These are phyloP conservation scores for Ectemnius cavifrons DNA, from an alignment of 2,888 invertebrate species.

Conservation along the genomic window DNA sequence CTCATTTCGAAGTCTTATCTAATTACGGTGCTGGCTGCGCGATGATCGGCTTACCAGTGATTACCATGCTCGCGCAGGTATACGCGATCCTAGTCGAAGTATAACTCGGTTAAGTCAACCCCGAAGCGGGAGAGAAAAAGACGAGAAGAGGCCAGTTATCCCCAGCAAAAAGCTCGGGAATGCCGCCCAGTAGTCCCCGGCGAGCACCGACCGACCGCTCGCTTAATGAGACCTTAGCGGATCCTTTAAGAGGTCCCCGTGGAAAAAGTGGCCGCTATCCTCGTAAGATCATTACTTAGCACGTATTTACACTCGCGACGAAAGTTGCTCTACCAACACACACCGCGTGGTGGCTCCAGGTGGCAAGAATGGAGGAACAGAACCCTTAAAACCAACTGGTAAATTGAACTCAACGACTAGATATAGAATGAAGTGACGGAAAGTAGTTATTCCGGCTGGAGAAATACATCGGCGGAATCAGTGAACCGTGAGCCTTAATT, in stretches of 20 bases:
- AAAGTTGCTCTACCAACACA: not conserved
- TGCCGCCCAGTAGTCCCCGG: constrained; percentile 21
- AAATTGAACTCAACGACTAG: constrained; percentile 11
- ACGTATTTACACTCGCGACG: constrained; percentile 15
- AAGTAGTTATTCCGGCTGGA: not conserved
- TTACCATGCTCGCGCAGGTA: constrained; percentile 11
- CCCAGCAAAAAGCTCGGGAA: constrained; percentile 31
- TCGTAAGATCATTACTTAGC: constrained; percentile 27
- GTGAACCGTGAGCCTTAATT: not conserved
- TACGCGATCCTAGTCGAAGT: constrained; percentile 11
- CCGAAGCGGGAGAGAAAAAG: not conserved
- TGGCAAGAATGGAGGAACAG: constrained; percentile 7
- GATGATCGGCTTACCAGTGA: constrained; percentile 9
- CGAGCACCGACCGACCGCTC: constrained; percentile 4
- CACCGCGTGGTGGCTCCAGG: not conserved
- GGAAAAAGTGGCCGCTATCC: constrained; percentile 19
- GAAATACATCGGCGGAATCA: not conserved
- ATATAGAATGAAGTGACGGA: not conserved
- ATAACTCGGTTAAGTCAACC: not conserved
- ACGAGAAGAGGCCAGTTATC: constrained; percentile 1
- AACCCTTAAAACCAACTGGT: not conserved
- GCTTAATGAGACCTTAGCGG: constrained; percentile 37
- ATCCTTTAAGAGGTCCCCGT: constrained; percentile 27
- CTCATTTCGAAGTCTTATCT: constrained; percentile 4
- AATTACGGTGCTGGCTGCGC: constrained; percentile 26